Base-by-base conservation (phyloP, 2,797 vertebrate species). In the Hippopotamyrus pictus region DNA sequence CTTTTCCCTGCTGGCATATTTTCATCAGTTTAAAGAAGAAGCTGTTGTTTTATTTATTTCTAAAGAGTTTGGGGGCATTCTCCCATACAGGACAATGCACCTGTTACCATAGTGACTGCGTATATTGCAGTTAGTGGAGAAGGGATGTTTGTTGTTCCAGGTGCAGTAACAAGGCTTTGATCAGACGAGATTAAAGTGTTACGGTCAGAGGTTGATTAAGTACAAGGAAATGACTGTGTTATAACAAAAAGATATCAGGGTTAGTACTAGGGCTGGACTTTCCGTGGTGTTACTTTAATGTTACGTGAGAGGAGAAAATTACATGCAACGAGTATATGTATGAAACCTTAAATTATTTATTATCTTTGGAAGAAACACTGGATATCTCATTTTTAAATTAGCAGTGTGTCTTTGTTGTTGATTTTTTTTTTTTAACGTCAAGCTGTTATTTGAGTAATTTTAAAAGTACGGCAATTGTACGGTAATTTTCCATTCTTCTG, bases 161-260 rank as follows among this genome's bases (percentile, higher is more conserved):
- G 88, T 89, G 84, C 25, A 37, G 44, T 89, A 86, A 69, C 76
- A 33, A 69, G 46, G 46, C 37, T 89, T 62, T 86, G 57, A 53
- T 73, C 54, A 73, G 82, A 33, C 22, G 41, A 37, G 44, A 86
- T 46, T 86, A 46, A 69, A 89, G 41, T 46, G 59, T 37, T 62
- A 41, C 14, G 44, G 79, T 85, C 82, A 89, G 82, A 57, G 17
- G 83, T 86, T 86, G 73, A 46, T 29, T 33, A 88, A 37, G n/a
- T 53, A 53, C 84, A 53, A 54, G 84, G 84, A 86, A 86, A 86
- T 53, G 22, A 86, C 84, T 86, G 22, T 86, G 84, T 51, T 51
- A 82, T 44, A 82, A 46, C 41, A 82, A 82, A 82, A 82, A 46
- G 76, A n/a, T 46, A 46, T n/a, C 19, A 82, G 41, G 41, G 17